A percentile compares a stretch with the other conserved stretches of the same genome.
Evolutionary conservation across 2,888 invertebrate species (phyloP).

Genomic region (Lasioglossum villosulum): DNA sequence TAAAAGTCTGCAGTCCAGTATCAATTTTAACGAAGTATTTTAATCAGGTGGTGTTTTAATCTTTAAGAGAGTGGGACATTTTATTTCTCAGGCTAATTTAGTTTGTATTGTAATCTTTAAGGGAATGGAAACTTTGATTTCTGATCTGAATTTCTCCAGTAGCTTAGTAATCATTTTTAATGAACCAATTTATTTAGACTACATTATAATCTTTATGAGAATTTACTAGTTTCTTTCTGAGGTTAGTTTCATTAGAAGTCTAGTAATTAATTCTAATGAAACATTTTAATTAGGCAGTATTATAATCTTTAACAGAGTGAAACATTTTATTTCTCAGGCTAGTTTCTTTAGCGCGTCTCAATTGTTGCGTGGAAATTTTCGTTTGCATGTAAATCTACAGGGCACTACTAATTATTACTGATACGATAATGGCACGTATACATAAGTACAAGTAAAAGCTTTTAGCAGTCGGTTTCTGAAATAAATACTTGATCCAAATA

Average conservation of each 20-base stretch:
- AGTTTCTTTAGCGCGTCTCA: not conserved
- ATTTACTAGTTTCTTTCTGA: not conserved
- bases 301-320: not conserved
- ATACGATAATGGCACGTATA: not conserved
- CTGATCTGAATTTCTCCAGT: no score
- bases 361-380: not conserved
- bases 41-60: no score
- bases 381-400: not conserved
- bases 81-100: no score
- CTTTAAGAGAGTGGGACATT: no score
- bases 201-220: not conserved
- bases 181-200: no score
- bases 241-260: not conserved
- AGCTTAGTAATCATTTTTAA: no score
- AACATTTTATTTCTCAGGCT: not conserved
- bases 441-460: conserved; percentile 1
- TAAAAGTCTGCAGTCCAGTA: no score
- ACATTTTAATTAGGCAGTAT: not conserved
- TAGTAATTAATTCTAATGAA: not conserved
- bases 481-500: not conserved
- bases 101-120: no score
- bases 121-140: no score
- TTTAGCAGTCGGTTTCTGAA: not conserved
- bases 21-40: no score
- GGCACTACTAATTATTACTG: not conserved